Evolutionary conservation across 2,797 vertebrate species (phyloP).

Genomic region (Chiloscyllium punctatum): DNA sequence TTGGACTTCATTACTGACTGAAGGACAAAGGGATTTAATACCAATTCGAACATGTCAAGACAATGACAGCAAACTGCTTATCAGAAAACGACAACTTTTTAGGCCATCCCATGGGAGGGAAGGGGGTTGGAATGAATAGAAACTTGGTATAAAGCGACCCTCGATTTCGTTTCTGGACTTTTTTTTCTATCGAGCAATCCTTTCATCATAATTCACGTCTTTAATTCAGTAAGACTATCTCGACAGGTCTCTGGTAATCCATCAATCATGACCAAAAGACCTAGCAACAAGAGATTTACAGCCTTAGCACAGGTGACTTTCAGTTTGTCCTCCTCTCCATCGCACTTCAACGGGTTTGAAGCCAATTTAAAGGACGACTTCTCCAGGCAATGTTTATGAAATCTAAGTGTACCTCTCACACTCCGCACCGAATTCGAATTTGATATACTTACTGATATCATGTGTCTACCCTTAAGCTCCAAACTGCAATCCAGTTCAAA

Average conservation of each 20-base stretch:
- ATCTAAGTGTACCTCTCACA: not conserved
- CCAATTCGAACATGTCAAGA: slow-evolving; percentile 30
- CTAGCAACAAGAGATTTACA: not conserved
- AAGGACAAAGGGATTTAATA: slow-evolving; percentile 7
- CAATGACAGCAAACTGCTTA: not conserved
- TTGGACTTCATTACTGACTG: slow-evolving; percentile 24
- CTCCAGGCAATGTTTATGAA: not conserved
- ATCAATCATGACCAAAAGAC: not conserved
- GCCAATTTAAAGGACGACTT: not conserved
- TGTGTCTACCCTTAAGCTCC: too few species aligned
- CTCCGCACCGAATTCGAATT: not conserved
- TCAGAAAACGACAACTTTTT: not conserved
- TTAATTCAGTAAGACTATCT: not conserved
- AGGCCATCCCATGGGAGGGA: not conserved
- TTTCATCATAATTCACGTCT: not conserved
- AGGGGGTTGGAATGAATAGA: not conserved
- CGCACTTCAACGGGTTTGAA: not conserved
- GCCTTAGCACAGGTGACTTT: not conserved
- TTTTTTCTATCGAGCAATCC: not conserved
- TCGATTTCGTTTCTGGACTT: not conserved
- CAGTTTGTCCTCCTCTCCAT: not conserved
- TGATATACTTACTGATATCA: not conserved
- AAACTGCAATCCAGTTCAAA: not conserved
- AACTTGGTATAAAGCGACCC: not conserved
- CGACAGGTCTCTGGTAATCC: not conserved